phyloP scores from a whole-genome alignment of 1,140 invertebrate species.

The Temnothorax nylanderi region DNA sequence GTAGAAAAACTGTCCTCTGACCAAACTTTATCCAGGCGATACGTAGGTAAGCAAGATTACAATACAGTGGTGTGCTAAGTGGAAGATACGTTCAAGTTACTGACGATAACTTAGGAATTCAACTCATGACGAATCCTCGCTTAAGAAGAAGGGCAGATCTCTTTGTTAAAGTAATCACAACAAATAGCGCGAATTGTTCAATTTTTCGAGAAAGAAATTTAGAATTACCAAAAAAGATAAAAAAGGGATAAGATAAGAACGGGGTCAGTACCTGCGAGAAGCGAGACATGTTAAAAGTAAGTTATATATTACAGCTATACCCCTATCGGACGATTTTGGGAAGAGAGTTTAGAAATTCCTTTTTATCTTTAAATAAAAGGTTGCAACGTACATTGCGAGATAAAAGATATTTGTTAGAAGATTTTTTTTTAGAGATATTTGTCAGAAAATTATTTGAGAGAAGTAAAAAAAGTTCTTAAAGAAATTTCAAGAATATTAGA shows the following conservation, averaged over 20 bases:
- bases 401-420: neutral
- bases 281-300: neutral
- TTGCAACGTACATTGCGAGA: neutral
- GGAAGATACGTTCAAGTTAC: neutral
- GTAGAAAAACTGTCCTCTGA: neutral
- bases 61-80: no score
- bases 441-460: neutral
- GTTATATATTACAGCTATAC: neutral
- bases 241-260: no score
- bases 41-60: neutral
- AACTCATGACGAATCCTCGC: neutral
- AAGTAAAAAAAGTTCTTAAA: neutral
- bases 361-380: neutral
- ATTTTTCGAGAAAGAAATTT: neutral
- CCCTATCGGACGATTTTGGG: neutral
- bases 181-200: neutral
- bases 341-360: neutral
- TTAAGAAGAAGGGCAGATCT: neutral
- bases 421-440: neutral
- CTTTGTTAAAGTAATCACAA: neutral
- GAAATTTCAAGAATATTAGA: neutral
- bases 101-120: neutral
- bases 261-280: neutral
- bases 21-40: neutral
- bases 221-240: neutral